Base-by-base conservation (phyloP, 2,797 vertebrate species). In the Pangasius djambal region DNA sequence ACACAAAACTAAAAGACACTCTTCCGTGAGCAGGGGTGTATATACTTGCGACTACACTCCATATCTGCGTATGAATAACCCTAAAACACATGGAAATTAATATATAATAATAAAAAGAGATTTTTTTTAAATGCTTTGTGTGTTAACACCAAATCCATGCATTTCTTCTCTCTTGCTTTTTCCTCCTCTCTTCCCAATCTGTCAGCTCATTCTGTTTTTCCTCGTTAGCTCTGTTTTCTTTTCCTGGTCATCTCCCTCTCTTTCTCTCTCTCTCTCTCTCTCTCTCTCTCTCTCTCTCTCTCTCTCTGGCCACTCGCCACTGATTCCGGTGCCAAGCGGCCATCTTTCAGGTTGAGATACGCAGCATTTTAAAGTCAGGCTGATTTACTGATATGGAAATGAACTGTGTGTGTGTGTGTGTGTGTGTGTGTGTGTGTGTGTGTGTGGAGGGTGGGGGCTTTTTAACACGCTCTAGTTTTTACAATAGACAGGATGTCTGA, bases 311-410 rank as follows among this genome's bases (percentile, higher is more conserved):
- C 94, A 93, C 94, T 93, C 91, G 93, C 93, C 89, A 83, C 91
- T 74, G 88, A 40, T 81, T 92, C 93, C 89, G 89, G 92, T 95
- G 95, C 95, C 96, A 96, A 94, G 94, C 91, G 90, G 92, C 94
- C 94, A 94, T 96, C 94, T 90, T 91, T 95, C 90, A 94, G 92
- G 95, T 93, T 95, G 94, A 94, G 94, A 95, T 94, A 93, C 93
- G 93, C 91, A 86, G 90, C 89, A 92, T 93, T 95, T 95, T 94
- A 94, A 95, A 96, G 93, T 94, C 94, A 93, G 87, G 82, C 91
- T 93, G 94, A 95, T 95, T 95, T 94, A 94, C 92, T 92, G 59
- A 52, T 57, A 59, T 86, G 57, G 25, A 44, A 48, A 40, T 55
- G 50, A 28, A 31, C 31, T 75, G 34, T 37, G 67, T 37, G 70